Evolutionary conservation across 2,113 vertebrate genomes (phyloP).

Genomic region (Prunella fulvescens): DNA sequence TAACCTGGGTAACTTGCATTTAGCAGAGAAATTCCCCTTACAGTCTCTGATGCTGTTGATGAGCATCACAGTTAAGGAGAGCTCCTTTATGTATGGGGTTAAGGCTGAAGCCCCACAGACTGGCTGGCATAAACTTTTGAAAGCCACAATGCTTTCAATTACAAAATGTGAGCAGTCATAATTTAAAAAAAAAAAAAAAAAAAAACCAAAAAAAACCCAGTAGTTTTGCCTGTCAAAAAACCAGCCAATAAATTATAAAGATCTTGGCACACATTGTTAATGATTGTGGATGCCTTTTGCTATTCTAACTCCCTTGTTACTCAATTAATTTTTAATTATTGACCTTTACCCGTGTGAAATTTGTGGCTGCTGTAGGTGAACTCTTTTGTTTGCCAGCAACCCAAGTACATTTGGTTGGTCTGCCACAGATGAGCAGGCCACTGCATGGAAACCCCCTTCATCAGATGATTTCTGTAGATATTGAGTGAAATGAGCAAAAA

Average conservation of each 20-base stretch:
- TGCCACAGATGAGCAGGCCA: not conserved
- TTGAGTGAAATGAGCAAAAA: not conserved
- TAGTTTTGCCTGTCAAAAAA: not conserved
- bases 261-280: not conserved
- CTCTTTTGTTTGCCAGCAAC: not conserved
- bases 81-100: not conserved
- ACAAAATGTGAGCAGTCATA: not conserved
- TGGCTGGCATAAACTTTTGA: not conserved
- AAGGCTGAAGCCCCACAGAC: not conserved
- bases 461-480: not conserved
- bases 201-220: too few relatives aligned
- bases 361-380: not conserved
- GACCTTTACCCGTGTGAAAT: not conserved
- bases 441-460: not conserved
- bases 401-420: not conserved
- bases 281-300: not conserved
- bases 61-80: not conserved
- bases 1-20: not conserved
- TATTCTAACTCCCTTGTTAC: not conserved
- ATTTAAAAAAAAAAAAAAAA: not conserved
- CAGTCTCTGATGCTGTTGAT: not conserved
- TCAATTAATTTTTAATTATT: not conserved
- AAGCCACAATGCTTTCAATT: not conserved
- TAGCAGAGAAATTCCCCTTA: not conserved
- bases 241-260: not conserved